Evolutionary conservation across 2,888 invertebrate species (phyloP), one percentile per base, ranked within the genome.

Genomic region (Erpobdella octoculata): DNA sequence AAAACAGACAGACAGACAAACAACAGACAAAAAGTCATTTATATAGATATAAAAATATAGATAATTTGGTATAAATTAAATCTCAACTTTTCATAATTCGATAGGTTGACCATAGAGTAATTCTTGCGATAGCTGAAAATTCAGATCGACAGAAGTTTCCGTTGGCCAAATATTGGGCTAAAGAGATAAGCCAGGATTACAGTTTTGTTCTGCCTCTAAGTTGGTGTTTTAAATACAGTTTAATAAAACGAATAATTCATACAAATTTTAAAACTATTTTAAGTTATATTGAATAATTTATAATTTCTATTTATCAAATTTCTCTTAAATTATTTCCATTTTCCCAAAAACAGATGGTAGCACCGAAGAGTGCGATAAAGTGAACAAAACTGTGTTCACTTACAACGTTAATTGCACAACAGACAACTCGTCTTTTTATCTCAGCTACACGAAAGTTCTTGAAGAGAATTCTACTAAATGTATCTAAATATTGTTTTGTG

Each of bases 51-150:
- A n/a, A n/a, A n/a, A n/a, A n/a, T n/a, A n/a, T n/a, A n/a, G n/a
- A n/a, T n/a, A n/a, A n/a, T n/a, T n/a, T n/a, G n/a, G n/a, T n/a
- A n/a, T n/a, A n/a, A n/a, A n/a, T n/a, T n/a, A n/a, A n/a, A n/a
- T n/a, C n/a, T n/a, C n/a, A n/a, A n/a, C n/a, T n/a, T n/a, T n/a
- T n/a, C n/a, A n/a, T n/a, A n/a, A n/a, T 61, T 15, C 67, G 71
- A 58, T 72, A 79, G 79, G 66, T 79, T 28, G 78, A 79, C 75
- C 78, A 78, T 58, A 75, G 75, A 8, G 76, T 76, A 5, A 78
- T 79, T n/a, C 73, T 71, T 6, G 75, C 77, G n/a, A 77, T 78
- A 8, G 79, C 79, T 12, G 73, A 71, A 28, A 73, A 73, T 6
- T 38, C 70, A n/a, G 67, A 74, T n/a, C 74, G 70, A 28, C 71